phyloP scores from a whole-genome alignment of 2,797 vertebrate species.

The Australoheros facetus region DNA sequence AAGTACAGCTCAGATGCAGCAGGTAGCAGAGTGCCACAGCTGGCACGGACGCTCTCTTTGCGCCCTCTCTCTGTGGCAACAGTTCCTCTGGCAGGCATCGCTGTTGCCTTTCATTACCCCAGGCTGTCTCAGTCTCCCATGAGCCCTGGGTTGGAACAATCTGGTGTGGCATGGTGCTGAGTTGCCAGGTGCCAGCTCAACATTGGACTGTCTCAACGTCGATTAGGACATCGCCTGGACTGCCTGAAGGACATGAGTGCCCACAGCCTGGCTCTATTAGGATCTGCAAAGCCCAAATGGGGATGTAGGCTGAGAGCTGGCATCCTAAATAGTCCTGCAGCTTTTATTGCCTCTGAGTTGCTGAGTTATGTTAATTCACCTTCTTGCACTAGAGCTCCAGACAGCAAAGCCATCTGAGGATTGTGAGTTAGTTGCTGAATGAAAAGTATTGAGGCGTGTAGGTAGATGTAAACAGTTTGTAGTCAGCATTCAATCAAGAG shows the following conservation, averaged over 20 bases:
- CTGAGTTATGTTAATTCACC: constrained; percentile 48
- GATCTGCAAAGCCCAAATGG: constrained; percentile 27
- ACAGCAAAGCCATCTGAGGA: constrained; percentile 29
- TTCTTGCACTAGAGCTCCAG: constrained; percentile 21
- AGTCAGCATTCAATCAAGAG: constrained; percentile 22
- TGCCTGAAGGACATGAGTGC: constrained; percentile 59
- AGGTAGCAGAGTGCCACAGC: constrained; percentile 65
- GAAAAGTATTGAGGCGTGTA: constrained; percentile 40
- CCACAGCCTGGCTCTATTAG: constrained; percentile 57
- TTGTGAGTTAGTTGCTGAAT: constrained; percentile 40
- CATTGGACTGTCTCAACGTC: constrained; percentile 57
- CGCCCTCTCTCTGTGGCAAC: constrained; percentile 58
- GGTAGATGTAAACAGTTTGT: constrained; percentile 39
- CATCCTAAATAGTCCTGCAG: constrained; percentile 40
- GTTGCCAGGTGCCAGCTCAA: constrained; percentile 63
- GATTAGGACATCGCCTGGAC: constrained; percentile 75
- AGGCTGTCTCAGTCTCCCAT: constrained; percentile 68
- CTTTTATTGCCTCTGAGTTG: constrained; percentile 41
- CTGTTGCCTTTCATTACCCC: constrained; percentile 78
- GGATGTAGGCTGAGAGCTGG: constrained; percentile 33
- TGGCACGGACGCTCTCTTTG: constrained; percentile 52
- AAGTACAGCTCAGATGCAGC: constrained; percentile 40
- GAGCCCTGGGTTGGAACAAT: constrained; percentile 55
- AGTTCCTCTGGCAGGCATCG: constrained; percentile 69
- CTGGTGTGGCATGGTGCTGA: constrained; percentile 30